A percentile compares a stretch with the other conserved stretches of the same genome.
Conservation (phyloP, 2,888 invertebrate species). For the Meiosimyza platycephala region DNA sequence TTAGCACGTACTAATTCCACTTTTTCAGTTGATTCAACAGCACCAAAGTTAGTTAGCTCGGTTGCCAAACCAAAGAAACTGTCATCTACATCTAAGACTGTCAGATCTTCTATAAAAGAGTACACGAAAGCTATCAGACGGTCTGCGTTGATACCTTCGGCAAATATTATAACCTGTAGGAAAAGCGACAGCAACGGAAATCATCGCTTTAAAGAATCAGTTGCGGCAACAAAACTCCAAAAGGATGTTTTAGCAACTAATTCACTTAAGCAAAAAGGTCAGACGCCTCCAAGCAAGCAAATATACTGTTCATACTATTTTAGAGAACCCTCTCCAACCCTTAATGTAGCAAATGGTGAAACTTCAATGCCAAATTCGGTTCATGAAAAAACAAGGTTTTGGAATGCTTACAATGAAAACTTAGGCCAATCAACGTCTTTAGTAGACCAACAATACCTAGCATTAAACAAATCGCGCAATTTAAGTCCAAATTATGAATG, state of each 20-base stretch:
- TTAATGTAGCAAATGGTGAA: slow-evolving; percentile 18
- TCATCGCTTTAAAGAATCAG: not conserved
- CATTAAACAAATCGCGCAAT: slow-evolving; percentile 67
- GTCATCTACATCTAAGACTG: not conserved
- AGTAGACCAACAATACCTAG: slow-evolving; percentile 77
- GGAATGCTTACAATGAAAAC: slow-evolving; percentile 68
- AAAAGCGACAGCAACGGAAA: slow-evolving; percentile 6
- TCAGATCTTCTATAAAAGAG: not conserved
- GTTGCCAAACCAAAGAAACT: slow-evolving; percentile 42
- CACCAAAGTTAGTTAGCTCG: slow-evolving; percentile 51
- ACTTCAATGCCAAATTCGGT: slow-evolving; percentile 70
- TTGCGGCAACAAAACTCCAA: not conserved
- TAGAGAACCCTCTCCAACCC: slow-evolving; percentile 67
- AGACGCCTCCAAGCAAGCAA: not conserved
- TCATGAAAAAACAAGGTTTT: slow-evolving; percentile 76
- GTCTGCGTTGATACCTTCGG: slow-evolving; percentile 34
- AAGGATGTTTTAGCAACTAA: not conserved
- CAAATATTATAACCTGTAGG: not conserved
- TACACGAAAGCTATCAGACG: slow-evolving; percentile 30
- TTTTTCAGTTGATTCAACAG: slow-evolving; percentile 64
- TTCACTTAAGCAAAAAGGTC: not conserved
- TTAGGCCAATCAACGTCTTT: slow-evolving; percentile 73
- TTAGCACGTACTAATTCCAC: slow-evolving; percentile 65
- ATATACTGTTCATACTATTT: slow-evolving; percentile 16
- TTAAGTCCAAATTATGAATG: slow-evolving; percentile 52